Base-by-base conservation (phyloP, 2,113 vertebrate genomes). In the Mobula hypostoma region DNA sequence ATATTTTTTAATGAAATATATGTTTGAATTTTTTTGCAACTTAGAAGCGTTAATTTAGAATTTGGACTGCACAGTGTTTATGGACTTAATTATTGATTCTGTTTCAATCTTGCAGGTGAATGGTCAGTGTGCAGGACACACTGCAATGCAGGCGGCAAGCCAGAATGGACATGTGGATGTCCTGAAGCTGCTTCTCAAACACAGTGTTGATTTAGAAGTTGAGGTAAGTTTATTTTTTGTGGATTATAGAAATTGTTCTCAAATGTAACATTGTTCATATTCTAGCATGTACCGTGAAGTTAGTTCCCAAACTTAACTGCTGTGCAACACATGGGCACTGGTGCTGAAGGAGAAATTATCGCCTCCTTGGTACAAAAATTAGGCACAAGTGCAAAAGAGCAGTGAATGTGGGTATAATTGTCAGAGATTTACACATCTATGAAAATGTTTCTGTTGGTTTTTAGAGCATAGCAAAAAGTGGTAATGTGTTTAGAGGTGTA, bases 101-200 rank as follows among this genome's bases (percentile, higher is more conserved):
- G 27, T 93, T 48, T 19, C 95, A 0, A 90, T 48, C 90, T 95
- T 96, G 8, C 96, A 99, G 99, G 99, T 99, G 95, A 99, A 99
- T 2, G 99, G 99, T 2, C 99, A 99, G 29, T 99, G 99, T 96
- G 99, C 99, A 95, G 99, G 99, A 95, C 99, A 99, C 96, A 99
- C 99, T 94, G 99, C 99, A 32, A 99, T 99, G 98, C 99, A 99
- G 96, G 99, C 99, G 36, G 99, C 99, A 94, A 99, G 99, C 97
- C 99, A 99, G 95, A 99, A 99, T 7, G 99, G 99, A 95, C 99
- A 99, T 5, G 99, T 99, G 0, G 99, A 99, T 80, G 99, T 99
- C 94, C 96, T 99, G 94, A 99, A 99, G 95, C 96, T 99, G 95
- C 98, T 99, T 95, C 97, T 99, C 94, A 99, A 99, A 95, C 98